phyloP scores from a whole-genome alignment of 2,113 vertebrate genomes.

The Rhegmatorhina hoffmannsi region DNA sequence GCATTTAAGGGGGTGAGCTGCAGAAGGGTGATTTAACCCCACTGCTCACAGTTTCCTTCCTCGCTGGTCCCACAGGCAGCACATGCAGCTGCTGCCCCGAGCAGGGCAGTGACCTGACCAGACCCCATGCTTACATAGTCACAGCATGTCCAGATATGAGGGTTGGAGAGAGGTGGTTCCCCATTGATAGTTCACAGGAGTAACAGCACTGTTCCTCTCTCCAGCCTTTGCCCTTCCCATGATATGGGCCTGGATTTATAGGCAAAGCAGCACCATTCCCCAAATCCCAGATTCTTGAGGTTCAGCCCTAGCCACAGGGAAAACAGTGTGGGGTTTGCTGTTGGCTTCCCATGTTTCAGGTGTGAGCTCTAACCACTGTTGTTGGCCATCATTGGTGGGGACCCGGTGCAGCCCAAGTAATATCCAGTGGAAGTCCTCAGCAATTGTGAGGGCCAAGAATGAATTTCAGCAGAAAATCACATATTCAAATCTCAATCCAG shows the following conservation, averaged over 20 bases:
- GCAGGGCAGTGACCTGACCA: not conserved
- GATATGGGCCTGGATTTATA: not conserved
- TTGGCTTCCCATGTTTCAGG: not conserved
- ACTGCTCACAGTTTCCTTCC: not conserved
- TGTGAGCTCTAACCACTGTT: not conserved
- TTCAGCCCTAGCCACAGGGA: not conserved
- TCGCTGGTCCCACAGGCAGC: fast-evolving
- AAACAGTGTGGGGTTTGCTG: not conserved
- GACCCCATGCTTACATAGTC: fast-evolving
- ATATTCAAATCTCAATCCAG: not conserved
- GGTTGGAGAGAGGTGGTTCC: not conserved
- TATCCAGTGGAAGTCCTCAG: not conserved
- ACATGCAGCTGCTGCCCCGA: fast-evolving
- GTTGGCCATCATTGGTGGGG: not conserved
- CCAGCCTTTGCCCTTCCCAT: not conserved
- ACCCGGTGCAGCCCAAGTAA: not conserved
- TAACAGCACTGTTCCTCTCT: not conserved
- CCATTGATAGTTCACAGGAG: not conserved
- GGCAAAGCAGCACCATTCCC: not conserved
- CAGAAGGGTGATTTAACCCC: not conserved
- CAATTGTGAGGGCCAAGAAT: not conserved
- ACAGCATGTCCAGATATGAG: not conserved
- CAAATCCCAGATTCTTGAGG: not conserved
- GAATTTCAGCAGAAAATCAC: slow-evolving; percentile 11
- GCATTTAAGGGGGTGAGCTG: not conserved